Conservation (phyloP, 2,113 vertebrate species). For the Peromyscus californicus region DNA sequence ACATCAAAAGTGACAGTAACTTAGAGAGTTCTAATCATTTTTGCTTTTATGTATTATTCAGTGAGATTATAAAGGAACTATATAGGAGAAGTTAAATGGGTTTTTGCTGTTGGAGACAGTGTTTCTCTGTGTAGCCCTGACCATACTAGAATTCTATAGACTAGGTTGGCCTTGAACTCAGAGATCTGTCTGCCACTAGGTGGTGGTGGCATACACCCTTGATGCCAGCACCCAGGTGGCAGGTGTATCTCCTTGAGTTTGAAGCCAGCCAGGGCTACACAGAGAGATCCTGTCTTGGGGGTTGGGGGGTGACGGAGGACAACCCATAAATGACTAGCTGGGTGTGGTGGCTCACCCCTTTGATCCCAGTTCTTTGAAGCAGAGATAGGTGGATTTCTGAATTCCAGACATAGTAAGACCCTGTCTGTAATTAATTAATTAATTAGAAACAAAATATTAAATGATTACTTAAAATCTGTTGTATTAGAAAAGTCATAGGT, state of each 20-base stretch:
- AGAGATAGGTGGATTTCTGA: not conserved
- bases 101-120: not conserved
- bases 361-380: not conserved
- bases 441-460: not conserved
- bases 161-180: not conserved
- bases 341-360: not conserved
- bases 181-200: not conserved
- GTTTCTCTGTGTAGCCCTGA: not conserved
- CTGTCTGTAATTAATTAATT: not conserved
- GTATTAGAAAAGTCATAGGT: not conserved
- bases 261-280: not conserved
- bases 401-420: not conserved
- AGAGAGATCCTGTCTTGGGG: not conserved
- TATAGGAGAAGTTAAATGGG: not conserved
- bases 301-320: not conserved
- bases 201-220: not conserved
- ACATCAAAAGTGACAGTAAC: conserved; percentile 33
- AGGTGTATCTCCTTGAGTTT: not conserved
- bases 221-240: not conserved
- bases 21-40: not conserved
- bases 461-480: not conserved
- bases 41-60: not conserved
- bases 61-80: conserved; percentile 17
- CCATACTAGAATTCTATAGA: not conserved
- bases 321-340: not conserved